Percentiles rank a stretch among this genome's conserved stretches.
These are phyloP conservation scores for Peromyscus aztecus DNA, from an alignment of 2,797 vertebrate species.

Conservation along the genomic window DNA sequence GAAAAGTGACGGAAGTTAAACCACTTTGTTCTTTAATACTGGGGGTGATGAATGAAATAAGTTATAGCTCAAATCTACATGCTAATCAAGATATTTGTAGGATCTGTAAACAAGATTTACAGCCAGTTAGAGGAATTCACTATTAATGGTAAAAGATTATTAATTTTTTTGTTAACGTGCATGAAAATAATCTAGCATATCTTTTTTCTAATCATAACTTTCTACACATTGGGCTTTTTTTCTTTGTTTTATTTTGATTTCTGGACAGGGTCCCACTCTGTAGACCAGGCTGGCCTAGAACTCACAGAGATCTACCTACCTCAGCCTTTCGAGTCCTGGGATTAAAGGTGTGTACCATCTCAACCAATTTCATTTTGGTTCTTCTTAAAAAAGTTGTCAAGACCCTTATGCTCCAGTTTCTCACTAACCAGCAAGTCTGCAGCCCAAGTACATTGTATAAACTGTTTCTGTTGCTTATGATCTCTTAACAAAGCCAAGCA, in stretches of 20 bases:
- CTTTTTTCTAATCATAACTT: constrained; percentile 53
- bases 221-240: neutral
- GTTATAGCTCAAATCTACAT: neutral
- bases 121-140: neutral
- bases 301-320: neutral
- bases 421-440: neutral
- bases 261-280: neutral
- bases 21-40: neutral
- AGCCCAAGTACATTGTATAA: neutral
- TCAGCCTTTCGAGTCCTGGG: neutral
- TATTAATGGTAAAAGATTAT: constrained; percentile 16
- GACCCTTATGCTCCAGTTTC: constrained; percentile 21
- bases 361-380: neutral
- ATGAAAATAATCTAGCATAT: constrained; percentile 57
- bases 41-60: neutral
- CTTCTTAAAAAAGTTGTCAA: constrained; percentile 40
- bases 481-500: neutral
- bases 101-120: constrained; percentile 20
- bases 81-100: neutral
- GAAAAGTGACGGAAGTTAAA: neutral
- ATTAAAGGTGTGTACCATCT: neutral
- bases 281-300: neutral
- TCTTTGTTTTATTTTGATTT: neutral
- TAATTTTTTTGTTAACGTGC: constrained; percentile 32
- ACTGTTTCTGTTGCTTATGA: neutral